Conservation (phyloP, 92 coral and sea anemone genomes). For the Zoanthus solanderi region DNA sequence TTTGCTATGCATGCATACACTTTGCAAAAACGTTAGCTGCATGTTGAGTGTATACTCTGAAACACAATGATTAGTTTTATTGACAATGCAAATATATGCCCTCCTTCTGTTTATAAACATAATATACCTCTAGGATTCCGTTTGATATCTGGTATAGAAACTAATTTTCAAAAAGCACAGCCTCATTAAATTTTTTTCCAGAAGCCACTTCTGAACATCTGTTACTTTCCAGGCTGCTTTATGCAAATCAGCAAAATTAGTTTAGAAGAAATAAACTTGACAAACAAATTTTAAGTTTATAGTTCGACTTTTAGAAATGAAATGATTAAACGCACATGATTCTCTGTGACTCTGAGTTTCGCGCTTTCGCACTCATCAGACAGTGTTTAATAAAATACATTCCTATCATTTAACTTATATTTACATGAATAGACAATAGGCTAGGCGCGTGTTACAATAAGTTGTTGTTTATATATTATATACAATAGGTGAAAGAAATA, state of each 20-base stretch:
- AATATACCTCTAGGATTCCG: not conserved
- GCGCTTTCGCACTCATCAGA: not conserved
- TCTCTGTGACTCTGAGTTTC: too few species aligned
- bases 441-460: too few species aligned
- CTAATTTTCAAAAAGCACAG: slow-evolving; percentile 37
- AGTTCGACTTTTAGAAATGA: not conserved
- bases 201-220: slow-evolving; percentile 28
- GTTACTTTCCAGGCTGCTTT: slow-evolving; percentile 32
- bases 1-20: not conserved
- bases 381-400: too few species aligned
- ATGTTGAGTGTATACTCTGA: not conserved
- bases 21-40: not conserved
- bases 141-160: not conserved
- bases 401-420: too few species aligned
- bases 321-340: too few species aligned
- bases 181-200: not conserved
- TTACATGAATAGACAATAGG: too few species aligned
- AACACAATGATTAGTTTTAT: slow-evolving; percentile 2
- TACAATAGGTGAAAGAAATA: too few species aligned
- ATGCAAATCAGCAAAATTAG: slow-evolving; percentile 2
- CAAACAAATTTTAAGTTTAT: not conserved
- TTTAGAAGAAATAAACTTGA: slow-evolving; percentile 12
- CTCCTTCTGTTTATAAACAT: not conserved
- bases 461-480: too few species aligned
- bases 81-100: not conserved